These are phyloP conservation scores for Sinocyclocheilus anophthalmus DNA, from an alignment of 2,113 vertebrate genomes.

Conservation along the genomic window DNA sequence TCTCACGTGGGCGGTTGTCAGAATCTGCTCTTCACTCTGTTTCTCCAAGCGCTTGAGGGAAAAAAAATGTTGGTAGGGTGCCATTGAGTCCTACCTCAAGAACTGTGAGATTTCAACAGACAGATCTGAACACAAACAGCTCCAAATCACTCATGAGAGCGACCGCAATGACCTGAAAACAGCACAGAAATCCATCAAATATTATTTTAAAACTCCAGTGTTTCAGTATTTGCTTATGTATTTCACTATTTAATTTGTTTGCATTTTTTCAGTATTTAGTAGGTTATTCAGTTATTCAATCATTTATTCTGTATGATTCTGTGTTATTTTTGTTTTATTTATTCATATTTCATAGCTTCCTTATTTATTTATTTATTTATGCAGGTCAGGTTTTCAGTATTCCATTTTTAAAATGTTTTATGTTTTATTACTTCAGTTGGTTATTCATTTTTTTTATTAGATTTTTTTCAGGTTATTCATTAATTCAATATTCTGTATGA, in stretches of 20 bases:
- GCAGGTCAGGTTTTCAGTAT: too few species aligned
- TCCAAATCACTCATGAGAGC: constrained; percentile 23
- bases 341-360: too few species aligned
- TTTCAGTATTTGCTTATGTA: background rate
- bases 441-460: too few species aligned
- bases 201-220: background rate
- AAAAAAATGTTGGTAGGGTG: constrained; percentile 61
- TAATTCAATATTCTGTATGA: too few species aligned
- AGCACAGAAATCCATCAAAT: background rate
- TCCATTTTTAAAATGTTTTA: too few species aligned
- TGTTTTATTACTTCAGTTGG: too few species aligned
- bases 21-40: constrained; percentile 75
- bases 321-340: too few species aligned
- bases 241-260: background rate
- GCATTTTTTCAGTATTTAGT: background rate
- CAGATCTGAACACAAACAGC: constrained; percentile 56
- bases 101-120: constrained; percentile 59
- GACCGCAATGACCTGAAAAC: constrained; percentile 5
- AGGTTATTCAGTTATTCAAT: too few species aligned
- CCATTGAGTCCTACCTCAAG: constrained; percentile 67
- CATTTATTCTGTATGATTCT: too few species aligned
- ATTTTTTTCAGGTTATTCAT: too few species aligned
- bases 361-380: too few species aligned
- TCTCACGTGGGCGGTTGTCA: constrained; percentile 77
- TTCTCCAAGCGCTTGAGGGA: constrained; percentile 48